Conservation (phyloP, 2,797 vertebrate genomes). For the Mionectes olivaceus region DNA sequence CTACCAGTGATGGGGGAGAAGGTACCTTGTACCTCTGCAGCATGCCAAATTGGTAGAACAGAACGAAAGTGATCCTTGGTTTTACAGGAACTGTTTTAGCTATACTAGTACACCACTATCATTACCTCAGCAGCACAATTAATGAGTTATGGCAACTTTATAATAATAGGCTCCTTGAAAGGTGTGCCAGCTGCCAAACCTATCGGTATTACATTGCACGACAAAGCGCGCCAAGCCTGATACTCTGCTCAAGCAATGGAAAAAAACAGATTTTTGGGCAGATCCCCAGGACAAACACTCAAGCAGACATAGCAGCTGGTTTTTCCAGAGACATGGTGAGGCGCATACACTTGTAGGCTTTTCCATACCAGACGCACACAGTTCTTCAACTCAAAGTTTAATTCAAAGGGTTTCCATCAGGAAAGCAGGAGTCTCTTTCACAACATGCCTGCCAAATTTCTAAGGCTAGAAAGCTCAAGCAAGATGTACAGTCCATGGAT, state of each 20-base stretch:
- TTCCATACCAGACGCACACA: not conserved
- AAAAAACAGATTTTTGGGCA: not conserved
- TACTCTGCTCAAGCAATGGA: not conserved
- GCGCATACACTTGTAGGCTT: not conserved
- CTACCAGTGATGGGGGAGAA: not conserved
- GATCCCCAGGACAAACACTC: not conserved
- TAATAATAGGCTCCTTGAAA: not conserved
- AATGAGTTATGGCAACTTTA: not conserved
- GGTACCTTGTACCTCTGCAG: not conserved
- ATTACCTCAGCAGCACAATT: not conserved
- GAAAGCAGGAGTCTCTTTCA: not conserved
- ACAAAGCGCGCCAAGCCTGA: not conserved
- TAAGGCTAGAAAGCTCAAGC: not conserved
- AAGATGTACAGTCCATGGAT: not conserved
- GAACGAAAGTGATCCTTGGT: not conserved
- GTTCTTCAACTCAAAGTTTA: not conserved
- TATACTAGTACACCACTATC: not conserved
- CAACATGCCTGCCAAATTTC: not conserved
- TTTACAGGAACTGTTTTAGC: not conserved
- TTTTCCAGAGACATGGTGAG: not conserved
- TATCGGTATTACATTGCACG: not conserved
- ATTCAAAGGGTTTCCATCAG: constrained; percentile 2
- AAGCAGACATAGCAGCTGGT: not conserved
- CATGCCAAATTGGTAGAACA: not conserved
- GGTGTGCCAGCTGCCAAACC: not conserved